Percentiles rank a stretch among this genome's conserved stretches.
phyloP scores from a whole-genome alignment of 2,113 vertebrate species.

The Quiscalus mexicanus region DNA sequence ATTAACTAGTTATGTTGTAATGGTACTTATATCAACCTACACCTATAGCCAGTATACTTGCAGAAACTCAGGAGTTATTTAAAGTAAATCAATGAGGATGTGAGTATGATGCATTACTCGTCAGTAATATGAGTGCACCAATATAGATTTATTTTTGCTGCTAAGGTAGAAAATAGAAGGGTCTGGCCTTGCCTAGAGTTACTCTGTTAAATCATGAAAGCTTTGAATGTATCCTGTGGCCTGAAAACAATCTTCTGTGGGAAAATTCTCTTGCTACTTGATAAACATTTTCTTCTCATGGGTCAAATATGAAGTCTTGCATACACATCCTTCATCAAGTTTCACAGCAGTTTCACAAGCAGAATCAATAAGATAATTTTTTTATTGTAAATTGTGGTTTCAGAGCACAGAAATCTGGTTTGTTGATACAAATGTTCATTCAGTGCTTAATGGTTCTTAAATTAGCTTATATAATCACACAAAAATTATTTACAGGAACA shows the following conservation, averaged over 20 bases:
- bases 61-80: neutral
- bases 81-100: neutral
- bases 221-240: neutral
- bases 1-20: neutral
- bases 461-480: neutral
- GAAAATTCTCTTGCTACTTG: neutral
- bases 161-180: neutral
- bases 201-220: neutral
- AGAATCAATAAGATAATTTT: neutral
- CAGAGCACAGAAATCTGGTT: neutral
- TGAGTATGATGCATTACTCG: neutral
- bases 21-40: neutral
- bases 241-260: neutral
- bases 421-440: neutral
- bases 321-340: neutral
- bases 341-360: neutral
- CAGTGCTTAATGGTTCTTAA: neutral
- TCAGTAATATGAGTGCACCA: neutral
- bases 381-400: neutral
- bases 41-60: neutral
- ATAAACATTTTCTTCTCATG: neutral
- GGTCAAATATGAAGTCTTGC: neutral
- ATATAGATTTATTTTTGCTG: neutral
- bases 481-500: constrained; percentile 15
- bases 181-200: neutral